These are phyloP conservation scores for Melopsittacus undulatus DNA, from an alignment of 2,797 vertebrate genomes.

Conservation along the genomic window DNA sequence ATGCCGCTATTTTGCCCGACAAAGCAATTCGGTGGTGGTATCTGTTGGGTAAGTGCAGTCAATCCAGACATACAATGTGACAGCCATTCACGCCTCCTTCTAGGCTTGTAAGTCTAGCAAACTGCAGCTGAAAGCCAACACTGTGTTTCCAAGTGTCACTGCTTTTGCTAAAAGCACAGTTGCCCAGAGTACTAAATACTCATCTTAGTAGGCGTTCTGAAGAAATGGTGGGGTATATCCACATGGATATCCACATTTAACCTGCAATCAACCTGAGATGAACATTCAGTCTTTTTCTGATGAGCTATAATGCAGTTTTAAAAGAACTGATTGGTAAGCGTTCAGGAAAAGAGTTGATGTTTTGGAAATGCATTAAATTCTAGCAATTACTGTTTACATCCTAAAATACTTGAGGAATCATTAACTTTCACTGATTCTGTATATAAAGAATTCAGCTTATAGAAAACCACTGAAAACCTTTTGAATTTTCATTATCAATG, in stretches of 20 bases:
- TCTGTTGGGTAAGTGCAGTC: conserved; percentile 80
- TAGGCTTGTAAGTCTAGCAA: not conserved
- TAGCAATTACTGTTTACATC: not conserved
- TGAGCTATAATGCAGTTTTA: not conserved
- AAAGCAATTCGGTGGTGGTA: conserved; percentile 81
- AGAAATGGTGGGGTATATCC: not conserved
- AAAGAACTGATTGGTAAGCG: not conserved
- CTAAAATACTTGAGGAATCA: not conserved
- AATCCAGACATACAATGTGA: not conserved
- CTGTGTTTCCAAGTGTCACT: not conserved
- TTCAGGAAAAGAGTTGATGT: not conserved
- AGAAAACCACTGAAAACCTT: not conserved
- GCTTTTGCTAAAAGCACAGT: not conserved
- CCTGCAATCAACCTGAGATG: not conserved
- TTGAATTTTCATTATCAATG: not conserved
- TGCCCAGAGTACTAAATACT: not conserved
- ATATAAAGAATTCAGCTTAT: not conserved
- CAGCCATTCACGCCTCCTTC: not conserved
- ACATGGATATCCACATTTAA: not conserved
- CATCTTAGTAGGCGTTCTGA: not conserved
- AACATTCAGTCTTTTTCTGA: not conserved
- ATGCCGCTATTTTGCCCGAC: conserved; percentile 77
- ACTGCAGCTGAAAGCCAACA: not conserved
- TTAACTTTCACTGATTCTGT: not conserved
- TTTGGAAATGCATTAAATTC: not conserved